Evolutionary conservation across 2,113 vertebrate genomes (phyloP), one percentile per base, ranked within the genome.

Genomic region (Paralichthys olivaceus): DNA sequence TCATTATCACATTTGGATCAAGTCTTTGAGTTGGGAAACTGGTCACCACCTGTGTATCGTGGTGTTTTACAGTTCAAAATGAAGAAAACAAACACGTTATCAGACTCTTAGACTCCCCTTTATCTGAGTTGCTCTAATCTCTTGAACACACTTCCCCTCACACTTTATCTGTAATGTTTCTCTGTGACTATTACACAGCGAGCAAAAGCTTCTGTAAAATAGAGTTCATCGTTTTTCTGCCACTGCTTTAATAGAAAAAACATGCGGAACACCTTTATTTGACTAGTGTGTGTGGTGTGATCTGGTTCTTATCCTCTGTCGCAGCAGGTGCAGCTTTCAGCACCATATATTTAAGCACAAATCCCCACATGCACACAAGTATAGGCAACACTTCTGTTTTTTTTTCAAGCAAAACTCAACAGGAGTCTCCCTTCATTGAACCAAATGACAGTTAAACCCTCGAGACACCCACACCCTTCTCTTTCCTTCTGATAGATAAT

Each of bases 401-500:
- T 13, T 59, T 65, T 70, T 74, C 19, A 65, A 59, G 56, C 34
- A 37, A 77, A 67, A 69, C 12, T 34, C 8, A 22, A 45, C 13
- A 6, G 0, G 2, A 20, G 66, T 53, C 19, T 78, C 37, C 40
- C 72, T 43, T 75, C 56, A 56, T 80, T 75, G 60, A 47, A 23
- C 12, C 4, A 55, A 76, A 69, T 83, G 84, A 59, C 87, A 53
- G 87, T 90, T 92, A 57, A 85, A 86, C 65, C 15, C 51, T 28
- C 0, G 7, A 14, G 25, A 65, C 40, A 17, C 66, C 84, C 80
- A 81, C 81, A 68, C 83, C 84, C 86, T 45, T 45, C 43, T 54
- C 4, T 62, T 26, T 69, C n/a, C 25, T 28, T 51, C 14, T 15
- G 11, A 51, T 17, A 80, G 80, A 83, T 85, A 75, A 79, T 32